These are phyloP conservation scores for Nibea coibor DNA, from an alignment of 2,113 vertebrate genomes.

Conservation along the genomic window DNA sequence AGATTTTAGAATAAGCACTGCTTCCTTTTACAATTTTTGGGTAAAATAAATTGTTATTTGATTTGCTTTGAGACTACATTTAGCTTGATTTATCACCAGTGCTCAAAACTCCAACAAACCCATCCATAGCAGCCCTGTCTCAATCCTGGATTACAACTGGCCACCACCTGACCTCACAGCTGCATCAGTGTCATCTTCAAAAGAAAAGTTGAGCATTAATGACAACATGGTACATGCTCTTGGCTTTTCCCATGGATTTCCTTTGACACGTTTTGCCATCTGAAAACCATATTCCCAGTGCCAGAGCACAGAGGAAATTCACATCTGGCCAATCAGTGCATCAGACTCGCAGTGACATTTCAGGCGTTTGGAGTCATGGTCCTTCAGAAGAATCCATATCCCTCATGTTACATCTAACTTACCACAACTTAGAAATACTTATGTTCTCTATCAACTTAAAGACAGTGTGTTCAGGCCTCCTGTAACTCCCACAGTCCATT, in stretches of 20 bases:
- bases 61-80: slow-evolving; percentile 26
- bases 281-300: slow-evolving; percentile 72
- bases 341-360: slow-evolving; percentile 47
- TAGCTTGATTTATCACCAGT: slow-evolving; percentile 41
- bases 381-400: slow-evolving; percentile 47
- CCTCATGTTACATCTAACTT: slow-evolving; percentile 54
- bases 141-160: slow-evolving; percentile 39
- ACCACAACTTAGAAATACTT: slow-evolving; percentile 16
- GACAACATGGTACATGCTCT: slow-evolving; percentile 42
- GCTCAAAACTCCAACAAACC: slow-evolving; percentile 44
- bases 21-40: not conserved
- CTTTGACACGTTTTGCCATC: slow-evolving; percentile 67
- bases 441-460: slow-evolving; percentile 40
- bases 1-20: not conserved
- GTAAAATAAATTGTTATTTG: slow-evolving; percentile 8
- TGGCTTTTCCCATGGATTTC: slow-evolving; percentile 66
- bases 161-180: slow-evolving; percentile 56
- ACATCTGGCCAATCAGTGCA: slow-evolving; percentile 74
- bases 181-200: slow-evolving; percentile 60
- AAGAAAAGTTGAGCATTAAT: slow-evolving; percentile 52
- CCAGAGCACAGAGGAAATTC: slow-evolving; percentile 34
- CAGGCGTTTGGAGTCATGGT: slow-evolving; percentile 35
- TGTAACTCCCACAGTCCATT: slow-evolving; percentile 28
- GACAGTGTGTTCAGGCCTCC: slow-evolving; percentile 13
- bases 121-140: slow-evolving; percentile 16